These are phyloP conservation scores for Temnothorax ravouxi DNA, from an alignment of 2,888 invertebrate species.

Conservation along the genomic window DNA sequence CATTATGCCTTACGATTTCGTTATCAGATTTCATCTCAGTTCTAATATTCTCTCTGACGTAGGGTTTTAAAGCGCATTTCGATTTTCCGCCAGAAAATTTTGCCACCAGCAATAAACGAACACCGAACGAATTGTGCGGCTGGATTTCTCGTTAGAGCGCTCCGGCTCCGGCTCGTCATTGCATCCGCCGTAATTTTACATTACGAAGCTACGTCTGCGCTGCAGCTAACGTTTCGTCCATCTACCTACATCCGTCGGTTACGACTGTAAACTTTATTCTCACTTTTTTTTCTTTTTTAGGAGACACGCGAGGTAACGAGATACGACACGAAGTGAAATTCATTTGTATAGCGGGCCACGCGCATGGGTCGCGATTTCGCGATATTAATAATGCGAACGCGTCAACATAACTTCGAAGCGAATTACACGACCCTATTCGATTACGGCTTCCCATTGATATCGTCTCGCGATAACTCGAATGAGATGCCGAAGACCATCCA, in stretches of 20 bases:
- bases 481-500: not conserved
- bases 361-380: not conserved
- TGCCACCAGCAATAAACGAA: not conserved
- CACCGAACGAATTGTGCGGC: slow-evolving; percentile 10
- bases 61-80: slow-evolving; percentile 16
- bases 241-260: not conserved
- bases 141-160: slow-evolving; percentile 4
- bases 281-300: not conserved
- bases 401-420: not conserved
- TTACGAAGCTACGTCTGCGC: not conserved
- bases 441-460: not conserved
- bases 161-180: not conserved
- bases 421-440: not conserved
- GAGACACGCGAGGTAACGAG: not conserved
- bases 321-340: not conserved
- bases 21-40: slow-evolving; percentile 12
- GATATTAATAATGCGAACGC: not conserved
- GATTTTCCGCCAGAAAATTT: slow-evolving; percentile 16
- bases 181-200: slow-evolving; percentile 28
- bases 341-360: not conserved
- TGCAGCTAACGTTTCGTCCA: not conserved
- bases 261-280: slow-evolving; percentile 12
- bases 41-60: slow-evolving; percentile 10
- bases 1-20: slow-evolving; percentile 39
- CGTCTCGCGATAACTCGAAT: slow-evolving; percentile 6